Percentiles rank a stretch among this genome's conserved stretches.
These are phyloP conservation scores for Palaemon carinicauda DNA, from an alignment of 1,140 invertebrate genomes.

Conservation along the genomic window DNA sequence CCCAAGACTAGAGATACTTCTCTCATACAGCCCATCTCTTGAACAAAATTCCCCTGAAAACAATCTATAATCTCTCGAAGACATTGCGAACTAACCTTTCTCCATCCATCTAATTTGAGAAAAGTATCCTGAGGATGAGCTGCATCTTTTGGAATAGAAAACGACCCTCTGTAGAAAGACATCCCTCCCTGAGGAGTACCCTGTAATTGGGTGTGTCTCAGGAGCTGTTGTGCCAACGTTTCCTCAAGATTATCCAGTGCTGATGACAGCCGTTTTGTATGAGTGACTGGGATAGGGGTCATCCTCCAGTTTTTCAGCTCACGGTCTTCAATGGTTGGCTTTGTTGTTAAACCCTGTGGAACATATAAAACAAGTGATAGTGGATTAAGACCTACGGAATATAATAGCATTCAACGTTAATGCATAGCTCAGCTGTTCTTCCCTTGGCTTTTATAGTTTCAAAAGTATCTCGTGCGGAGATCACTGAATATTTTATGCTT, in stretches of 20 bases:
- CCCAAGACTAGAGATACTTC: too few species aligned
- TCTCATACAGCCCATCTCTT: too few species aligned
- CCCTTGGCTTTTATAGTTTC: too few species aligned
- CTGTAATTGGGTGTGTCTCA: neutral
- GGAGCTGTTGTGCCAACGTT: neutral
- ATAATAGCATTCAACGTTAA: neutral
- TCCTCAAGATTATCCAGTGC: neutral
- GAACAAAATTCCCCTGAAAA: neutral
- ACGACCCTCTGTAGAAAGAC: constrained; percentile 28
- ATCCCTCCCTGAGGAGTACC: constrained; percentile 55
- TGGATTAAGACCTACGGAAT: too few species aligned
- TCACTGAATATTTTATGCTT: too few species aligned
- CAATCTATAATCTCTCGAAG: neutral
- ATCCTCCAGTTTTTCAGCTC: constrained; percentile 62
- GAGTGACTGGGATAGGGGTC: constrained; percentile 45
- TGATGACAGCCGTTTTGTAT: neutral
- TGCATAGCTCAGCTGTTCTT: neutral
- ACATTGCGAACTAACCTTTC: constrained; percentile 40
- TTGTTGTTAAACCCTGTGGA: constrained; percentile 64
- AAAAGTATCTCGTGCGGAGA: too few species aligned
- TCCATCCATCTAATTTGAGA: constrained; percentile 58
- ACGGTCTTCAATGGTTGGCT: constrained; percentile 64
- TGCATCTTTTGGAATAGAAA: neutral
- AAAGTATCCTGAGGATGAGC: constrained; percentile 60
- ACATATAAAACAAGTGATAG: neutral